These are phyloP conservation scores for Ploceus nigricollis DNA, from an alignment of 2,113 vertebrate genomes.

Conservation along the genomic window DNA sequence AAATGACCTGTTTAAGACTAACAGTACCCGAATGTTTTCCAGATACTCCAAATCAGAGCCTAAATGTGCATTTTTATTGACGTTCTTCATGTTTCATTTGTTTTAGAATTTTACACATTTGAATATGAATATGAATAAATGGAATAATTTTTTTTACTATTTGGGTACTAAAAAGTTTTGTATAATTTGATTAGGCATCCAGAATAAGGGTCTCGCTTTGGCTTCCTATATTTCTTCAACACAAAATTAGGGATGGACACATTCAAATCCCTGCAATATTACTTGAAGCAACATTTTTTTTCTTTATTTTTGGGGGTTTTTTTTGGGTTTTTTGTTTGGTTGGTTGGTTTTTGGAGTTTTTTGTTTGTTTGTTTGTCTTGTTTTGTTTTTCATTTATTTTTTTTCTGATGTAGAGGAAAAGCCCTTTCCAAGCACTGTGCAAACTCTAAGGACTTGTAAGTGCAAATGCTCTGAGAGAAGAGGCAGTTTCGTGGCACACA, in stretches of 20 bases:
- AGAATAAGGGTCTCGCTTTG: neutral
- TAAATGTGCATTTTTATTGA: neutral
- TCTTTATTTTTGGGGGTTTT: neutral
- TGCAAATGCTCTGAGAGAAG: neutral
- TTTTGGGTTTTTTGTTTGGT: neutral
- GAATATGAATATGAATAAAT: neutral
- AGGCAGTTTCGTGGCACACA: accelerated
- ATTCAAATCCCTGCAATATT: neutral
- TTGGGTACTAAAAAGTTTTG: neutral
- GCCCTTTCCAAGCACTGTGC: neutral
- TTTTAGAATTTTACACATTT: neutral
- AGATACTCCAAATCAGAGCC: neutral
- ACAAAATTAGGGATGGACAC: accelerated
- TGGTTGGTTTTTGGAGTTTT: no score
- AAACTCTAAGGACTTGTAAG: neutral
- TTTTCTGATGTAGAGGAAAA: neutral
- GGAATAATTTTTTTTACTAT: neutral
- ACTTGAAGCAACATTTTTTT: neutral
- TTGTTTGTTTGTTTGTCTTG: neutral
- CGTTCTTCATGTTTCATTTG: neutral
- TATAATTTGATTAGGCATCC: neutral
- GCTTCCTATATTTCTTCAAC: neutral
- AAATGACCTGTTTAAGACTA: neutral
- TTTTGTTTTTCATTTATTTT: no score
- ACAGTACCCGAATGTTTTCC: neutral